Evolutionary conservation across 2,113 vertebrate genomes (phyloP).

Genomic region (Pterocles orientalis): DNA sequence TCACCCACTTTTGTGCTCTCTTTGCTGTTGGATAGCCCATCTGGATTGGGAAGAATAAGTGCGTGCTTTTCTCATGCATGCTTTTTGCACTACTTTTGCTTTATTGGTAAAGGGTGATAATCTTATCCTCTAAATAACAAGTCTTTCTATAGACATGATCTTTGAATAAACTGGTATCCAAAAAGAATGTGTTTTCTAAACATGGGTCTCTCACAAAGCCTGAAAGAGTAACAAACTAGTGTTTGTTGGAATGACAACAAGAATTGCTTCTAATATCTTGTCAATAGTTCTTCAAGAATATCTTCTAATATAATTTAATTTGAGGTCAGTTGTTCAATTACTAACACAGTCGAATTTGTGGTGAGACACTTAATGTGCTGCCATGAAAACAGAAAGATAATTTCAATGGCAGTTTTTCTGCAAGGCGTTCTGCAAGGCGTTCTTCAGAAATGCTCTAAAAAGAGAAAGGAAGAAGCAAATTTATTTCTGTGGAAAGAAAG

Average conservation of each 20-base stretch:
- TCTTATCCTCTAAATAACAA: background rate
- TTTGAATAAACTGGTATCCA: background rate
- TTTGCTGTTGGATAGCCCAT: background rate
- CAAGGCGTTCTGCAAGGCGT: background rate
- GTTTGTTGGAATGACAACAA: background rate
- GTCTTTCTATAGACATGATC: background rate
- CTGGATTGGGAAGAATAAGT: background rate
- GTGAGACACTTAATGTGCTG: background rate
- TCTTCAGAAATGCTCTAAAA: background rate
- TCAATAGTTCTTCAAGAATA: background rate
- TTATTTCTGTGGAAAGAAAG: background rate
- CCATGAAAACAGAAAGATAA: background rate
- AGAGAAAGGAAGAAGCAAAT: background rate
- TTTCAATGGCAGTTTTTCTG: background rate
- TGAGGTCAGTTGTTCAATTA: background rate
- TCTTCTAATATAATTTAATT: background rate
- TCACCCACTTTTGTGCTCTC: background rate
- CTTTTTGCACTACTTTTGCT: background rate
- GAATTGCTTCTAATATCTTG: background rate
- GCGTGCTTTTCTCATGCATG: accelerated
- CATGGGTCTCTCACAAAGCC: background rate
- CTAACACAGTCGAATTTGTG: background rate
- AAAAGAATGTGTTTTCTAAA: background rate
- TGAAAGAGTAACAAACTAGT: background rate
- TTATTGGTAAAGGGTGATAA: background rate